Evolutionary conservation across 2,113 vertebrate species (phyloP).

Genomic region (Lagopus muta): DNA sequence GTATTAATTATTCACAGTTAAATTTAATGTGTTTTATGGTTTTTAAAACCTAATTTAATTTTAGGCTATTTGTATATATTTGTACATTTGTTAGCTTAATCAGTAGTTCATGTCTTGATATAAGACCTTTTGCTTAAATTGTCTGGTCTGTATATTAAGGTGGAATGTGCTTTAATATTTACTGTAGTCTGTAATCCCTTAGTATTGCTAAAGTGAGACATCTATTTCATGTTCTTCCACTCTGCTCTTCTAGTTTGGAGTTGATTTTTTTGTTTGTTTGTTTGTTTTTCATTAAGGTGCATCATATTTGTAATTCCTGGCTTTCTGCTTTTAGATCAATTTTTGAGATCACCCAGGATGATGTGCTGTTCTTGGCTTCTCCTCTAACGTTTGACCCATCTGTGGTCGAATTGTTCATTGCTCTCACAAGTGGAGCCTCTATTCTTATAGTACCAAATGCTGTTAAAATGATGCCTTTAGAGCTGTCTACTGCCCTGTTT

Average conservation of each 20-base stretch:
- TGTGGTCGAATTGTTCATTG: slow-evolving; percentile 91
- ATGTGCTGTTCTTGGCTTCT: slow-evolving; percentile 91
- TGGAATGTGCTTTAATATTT: rapidly evolving
- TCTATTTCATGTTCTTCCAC: neutral
- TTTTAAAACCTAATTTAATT: neutral
- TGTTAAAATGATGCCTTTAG: slow-evolving; percentile 85
- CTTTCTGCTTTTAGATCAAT: slow-evolving; percentile 80
- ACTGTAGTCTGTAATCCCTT: neutral
- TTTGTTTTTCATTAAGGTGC: neutral
- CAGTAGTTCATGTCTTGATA: neutral
- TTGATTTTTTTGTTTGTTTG: neutral
- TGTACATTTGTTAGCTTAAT: neutral
- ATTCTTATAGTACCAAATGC: slow-evolving; percentile 88
- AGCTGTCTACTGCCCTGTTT: slow-evolving; percentile 85
- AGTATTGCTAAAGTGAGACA: neutral
- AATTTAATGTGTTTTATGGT: neutral
- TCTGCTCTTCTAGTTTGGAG: neutral
- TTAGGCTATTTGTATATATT: neutral
- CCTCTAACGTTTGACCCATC: slow-evolving; percentile 97
- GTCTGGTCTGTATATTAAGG: neutral
- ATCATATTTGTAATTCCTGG: neutral
- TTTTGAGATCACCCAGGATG: slow-evolving; percentile 84
- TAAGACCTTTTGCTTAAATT: neutral
- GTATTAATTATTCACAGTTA: neutral
- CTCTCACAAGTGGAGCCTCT: slow-evolving; percentile 88